Percentiles rank a stretch among this genome's conserved stretches.
phyloP scores from a whole-genome alignment of 1,140 invertebrate genomes.

The Drosophila quadrilineata region DNA sequence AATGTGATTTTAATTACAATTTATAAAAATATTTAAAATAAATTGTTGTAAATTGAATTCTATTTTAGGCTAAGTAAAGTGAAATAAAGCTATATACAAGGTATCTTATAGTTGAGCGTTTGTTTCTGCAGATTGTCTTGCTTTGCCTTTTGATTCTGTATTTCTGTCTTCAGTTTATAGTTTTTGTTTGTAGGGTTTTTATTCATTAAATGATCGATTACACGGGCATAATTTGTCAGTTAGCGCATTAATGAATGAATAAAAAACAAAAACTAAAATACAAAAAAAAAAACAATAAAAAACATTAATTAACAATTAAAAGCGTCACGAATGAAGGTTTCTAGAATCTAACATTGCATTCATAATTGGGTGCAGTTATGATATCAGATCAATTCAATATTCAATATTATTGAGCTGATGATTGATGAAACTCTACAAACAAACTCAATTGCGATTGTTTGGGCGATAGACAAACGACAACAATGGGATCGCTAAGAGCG shows the following conservation, averaged over 20 bases:
- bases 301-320: conserved; percentile 73
- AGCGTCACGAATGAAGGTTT: conserved; percentile 56
- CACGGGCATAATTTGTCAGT: conserved; percentile 65
- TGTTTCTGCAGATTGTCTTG: too few relatives aligned
- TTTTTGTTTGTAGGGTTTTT: conserved; percentile 26
- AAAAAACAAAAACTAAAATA: too few relatives aligned
- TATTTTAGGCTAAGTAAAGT: too few relatives aligned
- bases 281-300: too few relatives aligned
- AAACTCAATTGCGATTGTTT: conserved; percentile 41
- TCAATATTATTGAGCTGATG: conserved; percentile 20
- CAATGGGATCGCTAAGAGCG: conserved; percentile 14
- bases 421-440: conserved; percentile 59
- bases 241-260: conserved; percentile 45
- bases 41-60: too few relatives aligned
- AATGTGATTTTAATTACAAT: too few relatives aligned
- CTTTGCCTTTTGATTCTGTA: conserved; percentile 9
- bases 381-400: conserved; percentile 10
- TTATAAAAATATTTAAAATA: too few relatives aligned
- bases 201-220: conserved; percentile 62
- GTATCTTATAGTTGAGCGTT: too few relatives aligned
- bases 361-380: conserved; percentile 50
- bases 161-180: too few relatives aligned
- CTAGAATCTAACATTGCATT: conserved; percentile 25
- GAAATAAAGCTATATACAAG: too few relatives aligned
- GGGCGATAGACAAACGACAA: conserved; percentile 29